phyloP scores from a whole-genome alignment of 2,797 vertebrate species.

The Phataginus tricuspis region DNA sequence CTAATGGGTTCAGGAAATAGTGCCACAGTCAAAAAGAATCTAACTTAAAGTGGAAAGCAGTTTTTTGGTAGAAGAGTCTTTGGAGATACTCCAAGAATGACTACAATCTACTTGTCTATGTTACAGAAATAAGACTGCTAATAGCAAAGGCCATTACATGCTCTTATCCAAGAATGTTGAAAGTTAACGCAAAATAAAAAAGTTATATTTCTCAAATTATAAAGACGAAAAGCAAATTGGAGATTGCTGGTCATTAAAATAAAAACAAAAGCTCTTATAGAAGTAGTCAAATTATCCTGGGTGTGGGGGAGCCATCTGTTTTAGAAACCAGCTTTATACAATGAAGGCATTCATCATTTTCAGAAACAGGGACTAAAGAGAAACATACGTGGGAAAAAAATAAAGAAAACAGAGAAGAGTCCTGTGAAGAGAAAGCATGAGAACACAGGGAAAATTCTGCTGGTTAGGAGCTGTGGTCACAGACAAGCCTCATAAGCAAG shows the following conservation, averaged over 20 bases:
- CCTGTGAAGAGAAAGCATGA: neutral
- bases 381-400: neutral
- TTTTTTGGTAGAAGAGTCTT: neutral
- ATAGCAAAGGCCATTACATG: neutral
- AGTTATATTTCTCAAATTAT: neutral
- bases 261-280: neutral
- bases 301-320: neutral
- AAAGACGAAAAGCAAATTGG: neutral
- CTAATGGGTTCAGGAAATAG: neutral
- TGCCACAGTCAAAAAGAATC: neutral
- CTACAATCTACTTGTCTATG: neutral
- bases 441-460: neutral
- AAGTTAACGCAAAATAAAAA: neutral
- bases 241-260: neutral
- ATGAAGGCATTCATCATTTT: neutral
- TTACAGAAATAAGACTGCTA: neutral
- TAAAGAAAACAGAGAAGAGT: neutral
- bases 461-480: too few relatives aligned
- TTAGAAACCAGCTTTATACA: neutral
- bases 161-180: neutral
- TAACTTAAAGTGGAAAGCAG: neutral
- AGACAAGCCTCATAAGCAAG: neutral
- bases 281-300: neutral
- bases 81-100: neutral
- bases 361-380: neutral